These are phyloP conservation scores for Lycocerus yunnanus DNA, from an alignment of 2,888 invertebrate species.

Conservation along the genomic window DNA sequence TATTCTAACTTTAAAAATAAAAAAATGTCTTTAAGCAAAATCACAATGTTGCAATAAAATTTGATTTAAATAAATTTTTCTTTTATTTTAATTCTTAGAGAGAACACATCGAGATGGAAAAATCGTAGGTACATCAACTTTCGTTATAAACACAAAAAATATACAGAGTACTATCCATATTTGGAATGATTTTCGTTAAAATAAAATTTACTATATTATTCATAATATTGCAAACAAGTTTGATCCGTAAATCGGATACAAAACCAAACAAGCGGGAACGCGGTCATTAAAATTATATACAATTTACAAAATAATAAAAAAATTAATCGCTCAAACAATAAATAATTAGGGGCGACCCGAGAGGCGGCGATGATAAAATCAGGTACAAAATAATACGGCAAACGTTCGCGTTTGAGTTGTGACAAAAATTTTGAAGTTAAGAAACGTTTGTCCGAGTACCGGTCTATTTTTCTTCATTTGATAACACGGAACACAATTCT, in stretches of 20 bases:
- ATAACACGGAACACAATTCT: conserved; percentile 16
- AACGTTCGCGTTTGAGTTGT: conserved; percentile 8
- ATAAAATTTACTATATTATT: conserved; percentile 3
- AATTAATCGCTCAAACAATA: conserved; percentile 10
- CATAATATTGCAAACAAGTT: conserved; percentile 16
- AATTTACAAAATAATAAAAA: conserved; percentile 12
- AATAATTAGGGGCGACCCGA: conserved; percentile 6
- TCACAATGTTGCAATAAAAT: conserved; percentile 2
- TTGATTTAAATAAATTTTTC: neutral
- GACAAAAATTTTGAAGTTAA: neutral
- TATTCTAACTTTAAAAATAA: conserved; percentile 9
- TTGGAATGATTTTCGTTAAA: conserved; percentile 19
- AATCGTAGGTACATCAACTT: neutral
- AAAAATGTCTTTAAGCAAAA: conserved; percentile 5
- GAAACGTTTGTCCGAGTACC: conserved; percentile 29
- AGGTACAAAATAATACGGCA: conserved; percentile 28
- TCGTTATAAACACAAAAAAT: conserved; percentile 1
- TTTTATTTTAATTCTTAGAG: conserved; percentile 12
- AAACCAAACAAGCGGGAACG: neutral
- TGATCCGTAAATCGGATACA: conserved; percentile 10
- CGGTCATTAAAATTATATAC: conserved; percentile 9
- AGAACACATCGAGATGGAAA: conserved; percentile 16
- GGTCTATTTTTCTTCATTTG: neutral
- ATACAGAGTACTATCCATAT: conserved; percentile 2
- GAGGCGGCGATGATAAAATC: conserved; percentile 20